Percentiles rank a stretch among this genome's conserved stretches.
These are phyloP conservation scores for Deilephila porcellus DNA, from an alignment of 2,888 invertebrate genomes.

Conservation along the genomic window DNA sequence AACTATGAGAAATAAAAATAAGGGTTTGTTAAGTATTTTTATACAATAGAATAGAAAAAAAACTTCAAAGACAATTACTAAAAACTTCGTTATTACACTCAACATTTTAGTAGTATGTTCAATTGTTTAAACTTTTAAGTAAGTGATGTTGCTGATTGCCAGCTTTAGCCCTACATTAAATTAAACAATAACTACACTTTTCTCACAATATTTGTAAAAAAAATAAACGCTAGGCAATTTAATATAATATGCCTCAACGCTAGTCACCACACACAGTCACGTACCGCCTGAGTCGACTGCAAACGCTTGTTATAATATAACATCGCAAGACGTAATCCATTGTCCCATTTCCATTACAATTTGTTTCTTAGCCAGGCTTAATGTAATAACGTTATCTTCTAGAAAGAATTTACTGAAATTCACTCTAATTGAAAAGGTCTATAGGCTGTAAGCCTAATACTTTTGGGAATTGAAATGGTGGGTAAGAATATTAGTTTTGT, in stretches of 20 bases:
- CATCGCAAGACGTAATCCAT: constrained; percentile 5
- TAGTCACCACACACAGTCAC: background rate
- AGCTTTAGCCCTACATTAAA: too few species aligned
- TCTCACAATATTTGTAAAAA: background rate
- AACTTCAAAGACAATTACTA: too few species aligned
- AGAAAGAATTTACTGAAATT: constrained; percentile 1
- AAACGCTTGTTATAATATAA: constrained; percentile 4
- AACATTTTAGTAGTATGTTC: too few species aligned
- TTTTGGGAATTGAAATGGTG: background rate
- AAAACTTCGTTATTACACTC: too few species aligned
- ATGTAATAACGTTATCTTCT: constrained; percentile 14
- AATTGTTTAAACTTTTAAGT: too few species aligned
- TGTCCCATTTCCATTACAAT: constrained; percentile 23
- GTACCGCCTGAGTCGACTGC: background rate
- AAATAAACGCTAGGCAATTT: background rate
- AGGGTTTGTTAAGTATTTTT: too few species aligned
- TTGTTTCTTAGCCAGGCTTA: constrained; percentile 12
- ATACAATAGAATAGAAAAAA: too few species aligned
- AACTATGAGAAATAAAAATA: too few species aligned
- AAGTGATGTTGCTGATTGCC: too few species aligned
- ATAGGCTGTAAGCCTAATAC: background rate
- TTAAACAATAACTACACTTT: background rate
- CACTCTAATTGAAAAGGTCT: constrained; percentile 2
- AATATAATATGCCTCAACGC: too few species aligned
- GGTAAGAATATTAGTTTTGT: background rate